Base-by-base conservation (phyloP, 2,888 invertebrate species). In the Acleris laterana region DNA sequence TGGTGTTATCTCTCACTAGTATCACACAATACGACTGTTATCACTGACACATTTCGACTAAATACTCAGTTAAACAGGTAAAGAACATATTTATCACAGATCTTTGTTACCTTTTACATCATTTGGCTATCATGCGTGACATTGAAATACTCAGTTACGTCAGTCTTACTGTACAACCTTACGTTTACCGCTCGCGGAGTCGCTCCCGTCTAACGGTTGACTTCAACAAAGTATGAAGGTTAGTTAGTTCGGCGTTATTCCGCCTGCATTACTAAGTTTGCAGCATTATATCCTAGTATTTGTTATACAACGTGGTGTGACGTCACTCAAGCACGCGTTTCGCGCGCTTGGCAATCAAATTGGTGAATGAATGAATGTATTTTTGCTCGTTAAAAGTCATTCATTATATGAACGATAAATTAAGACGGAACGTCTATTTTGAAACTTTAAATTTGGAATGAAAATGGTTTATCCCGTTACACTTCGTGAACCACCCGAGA, bases 141-240 rank as follows among this genome's bases (percentile, higher is more conserved):
- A 66, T 66, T 66, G 62, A 66, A 66, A 62, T 52, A 51, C 46
- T 62, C 51, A 38, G 7, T 57, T 62, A 62, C 56, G 66, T 66
- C 61, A 66, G 11, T 22, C 3, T 48, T 9, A 17, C 16, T 13
- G 11, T 50, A 19, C 65, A 55, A 65, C 56, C 1, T 44, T 65
- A 55, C 0, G 3, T 46, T 61, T 65, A 42, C 46, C 3, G 44
- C 46, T 25, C 32, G 50, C 20, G 55, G 52, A 20, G 49, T 11
- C 65, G 65, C 65, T 32, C 50, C 28, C 32, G n/a, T 17, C n/a
- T 3, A 22, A 17, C n/a, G 13, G n/a, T 16, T n/a, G 1, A 22
- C 2, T 13, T 2, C 28, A 44, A 42, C 22, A 42, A n/a, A 25
- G 28, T 63, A 44, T 42, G 50, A 4, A 3, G 17, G 13, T 17